A percentile compares a stretch with the other conserved stretches of the same genome.
Evolutionary conservation across 2,113 vertebrate species (phyloP).

Genomic region (Chascanopsetta lugubris): DNA sequence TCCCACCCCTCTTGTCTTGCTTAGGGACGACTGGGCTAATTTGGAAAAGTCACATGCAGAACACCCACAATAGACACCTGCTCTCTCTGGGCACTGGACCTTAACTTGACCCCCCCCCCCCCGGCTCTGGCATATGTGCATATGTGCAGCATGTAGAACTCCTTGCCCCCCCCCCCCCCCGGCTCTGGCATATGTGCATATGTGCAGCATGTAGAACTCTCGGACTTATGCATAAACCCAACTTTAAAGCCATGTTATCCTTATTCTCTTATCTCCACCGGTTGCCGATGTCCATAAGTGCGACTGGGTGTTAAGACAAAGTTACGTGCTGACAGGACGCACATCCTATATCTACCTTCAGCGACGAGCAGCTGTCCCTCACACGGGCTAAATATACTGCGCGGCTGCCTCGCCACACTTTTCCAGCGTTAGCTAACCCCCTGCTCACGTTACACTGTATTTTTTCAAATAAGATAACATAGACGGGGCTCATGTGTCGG

Average conservation of each 20-base stretch:
- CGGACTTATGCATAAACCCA: too few relatives aligned
- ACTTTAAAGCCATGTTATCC: neutral
- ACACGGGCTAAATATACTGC: slow-evolving; percentile 70
- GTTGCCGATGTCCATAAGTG: slow-evolving; percentile 1
- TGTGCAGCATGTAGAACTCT: too few relatives aligned
- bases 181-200: neutral
- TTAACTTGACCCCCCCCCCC: slow-evolving; percentile 34
- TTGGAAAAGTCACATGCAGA: slow-evolving; percentile 26
- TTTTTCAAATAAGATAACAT: slow-evolving; percentile 64
- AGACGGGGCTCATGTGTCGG: slow-evolving; percentile 48
- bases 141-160: too few relatives aligned
- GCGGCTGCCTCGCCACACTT: slow-evolving; percentile 30
- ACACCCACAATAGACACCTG: slow-evolving; percentile 25
- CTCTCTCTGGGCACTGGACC: slow-evolving; percentile 12
- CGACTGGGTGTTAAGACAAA: neutral
- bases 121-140: slow-evolving; percentile 1
- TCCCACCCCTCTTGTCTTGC: neutral
- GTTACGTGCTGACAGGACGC: slow-evolving; percentile 37
- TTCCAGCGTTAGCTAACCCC: slow-evolving; percentile 1
- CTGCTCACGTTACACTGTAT: slow-evolving; percentile 65
- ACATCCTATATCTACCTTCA: slow-evolving; percentile 41
- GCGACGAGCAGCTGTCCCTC: slow-evolving; percentile 58
- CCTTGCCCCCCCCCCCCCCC: too few relatives aligned
- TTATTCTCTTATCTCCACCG: neutral
- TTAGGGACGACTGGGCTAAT: slow-evolving; percentile 12